phyloP scores from a whole-genome alignment of 2,113 vertebrate species.

The Eulemur rufifrons region DNA sequence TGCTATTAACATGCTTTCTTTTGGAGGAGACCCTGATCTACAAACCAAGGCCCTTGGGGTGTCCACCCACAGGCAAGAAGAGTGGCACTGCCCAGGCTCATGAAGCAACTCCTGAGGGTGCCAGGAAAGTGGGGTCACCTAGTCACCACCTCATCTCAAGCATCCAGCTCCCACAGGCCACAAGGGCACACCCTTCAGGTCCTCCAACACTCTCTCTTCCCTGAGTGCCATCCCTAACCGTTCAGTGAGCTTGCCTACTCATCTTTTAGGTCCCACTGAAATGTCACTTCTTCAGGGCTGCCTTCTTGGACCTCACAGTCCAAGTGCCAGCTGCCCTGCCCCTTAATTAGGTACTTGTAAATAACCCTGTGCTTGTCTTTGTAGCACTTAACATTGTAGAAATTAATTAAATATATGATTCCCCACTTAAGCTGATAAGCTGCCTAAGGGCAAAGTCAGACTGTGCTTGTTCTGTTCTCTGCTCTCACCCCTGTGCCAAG shows the following conservation, averaged over 20 bases:
- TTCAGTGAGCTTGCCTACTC: not conserved
- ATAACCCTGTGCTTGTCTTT: not conserved
- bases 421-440: not conserved
- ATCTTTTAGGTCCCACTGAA: not conserved
- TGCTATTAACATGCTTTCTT: not conserved
- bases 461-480: not conserved
- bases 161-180: not conserved
- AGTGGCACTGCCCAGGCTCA: rapidly evolving
- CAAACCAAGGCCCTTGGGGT: not conserved
- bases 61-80: not conserved
- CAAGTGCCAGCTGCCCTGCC: not conserved
- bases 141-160: not conserved
- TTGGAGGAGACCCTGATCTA: no score
- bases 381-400: not conserved
- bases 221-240: not conserved
- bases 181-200: not conserved
- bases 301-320: not conserved
- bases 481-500: not conserved
- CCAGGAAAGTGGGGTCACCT: not conserved
- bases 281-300: not conserved
- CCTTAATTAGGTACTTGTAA: not conserved
- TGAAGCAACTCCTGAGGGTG: not conserved
- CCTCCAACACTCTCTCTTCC: not conserved
- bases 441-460: not conserved
- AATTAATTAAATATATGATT: not conserved